Evolutionary conservation across 1,140 invertebrate genomes (phyloP).

Genomic region (Nasonia longicornis): DNA sequence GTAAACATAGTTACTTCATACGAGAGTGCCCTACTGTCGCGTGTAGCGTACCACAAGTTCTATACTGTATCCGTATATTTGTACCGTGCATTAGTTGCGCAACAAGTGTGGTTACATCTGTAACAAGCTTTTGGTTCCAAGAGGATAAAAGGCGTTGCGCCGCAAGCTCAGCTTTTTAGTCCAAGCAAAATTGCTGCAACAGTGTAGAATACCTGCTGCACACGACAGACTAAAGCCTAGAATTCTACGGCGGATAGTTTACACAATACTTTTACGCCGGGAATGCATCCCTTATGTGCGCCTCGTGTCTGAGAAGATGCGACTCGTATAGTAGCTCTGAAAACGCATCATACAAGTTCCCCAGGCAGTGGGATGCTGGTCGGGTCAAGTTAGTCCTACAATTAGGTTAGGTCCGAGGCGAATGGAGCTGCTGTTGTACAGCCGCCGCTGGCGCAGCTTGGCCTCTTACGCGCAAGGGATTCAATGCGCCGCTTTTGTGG

Average conservation of each 20-base stretch:
- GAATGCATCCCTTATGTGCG: neutral
- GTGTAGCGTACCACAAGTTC: too few species aligned
- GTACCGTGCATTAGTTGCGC: too few species aligned
- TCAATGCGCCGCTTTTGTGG: neutral
- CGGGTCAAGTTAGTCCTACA: neutral
- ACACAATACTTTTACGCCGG: neutral
- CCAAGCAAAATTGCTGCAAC: too few species aligned
- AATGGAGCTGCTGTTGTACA: neutral
- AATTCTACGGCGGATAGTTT: neutral
- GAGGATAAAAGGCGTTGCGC: too few species aligned
- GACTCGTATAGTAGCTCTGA: neutral
- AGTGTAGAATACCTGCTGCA: too few species aligned
- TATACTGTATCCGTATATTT: too few species aligned
- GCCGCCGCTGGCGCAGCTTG: neutral
- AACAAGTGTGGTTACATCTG: too few species aligned
- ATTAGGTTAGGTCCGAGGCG: conserved; percentile 10
- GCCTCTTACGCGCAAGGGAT: conserved; percentile 5
- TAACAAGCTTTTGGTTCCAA: too few species aligned
- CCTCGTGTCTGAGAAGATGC: neutral
- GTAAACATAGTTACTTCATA: neutral
- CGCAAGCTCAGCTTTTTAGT: too few species aligned
- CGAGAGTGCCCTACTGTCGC: too few species aligned
- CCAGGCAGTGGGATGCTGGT: neutral
- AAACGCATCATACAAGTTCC: neutral
- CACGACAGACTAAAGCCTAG: too few species aligned